A percentile compares a stretch with the other conserved stretches of the same genome.
Evolutionary conservation across 1,140 invertebrate species (phyloP).

Genomic region (Galendromus occidentalis): DNA sequence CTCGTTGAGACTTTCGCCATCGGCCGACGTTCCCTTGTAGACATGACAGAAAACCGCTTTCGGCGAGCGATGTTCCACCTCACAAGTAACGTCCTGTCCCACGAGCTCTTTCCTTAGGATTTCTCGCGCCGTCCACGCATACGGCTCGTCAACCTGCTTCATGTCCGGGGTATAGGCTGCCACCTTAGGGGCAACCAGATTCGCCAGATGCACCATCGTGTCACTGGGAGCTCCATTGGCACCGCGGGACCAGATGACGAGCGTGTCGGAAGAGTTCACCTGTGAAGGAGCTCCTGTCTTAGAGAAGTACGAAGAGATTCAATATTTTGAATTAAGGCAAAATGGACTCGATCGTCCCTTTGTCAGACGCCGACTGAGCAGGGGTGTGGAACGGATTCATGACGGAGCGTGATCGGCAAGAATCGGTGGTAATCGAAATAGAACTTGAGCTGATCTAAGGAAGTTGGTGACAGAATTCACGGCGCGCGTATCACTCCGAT

Average conservation of each 20-base stretch:
- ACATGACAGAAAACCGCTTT: not conserved
- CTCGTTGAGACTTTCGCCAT: not conserved
- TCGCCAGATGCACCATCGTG: not conserved
- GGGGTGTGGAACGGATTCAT: no score
- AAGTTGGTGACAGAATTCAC: no score
- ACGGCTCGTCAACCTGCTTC: not conserved
- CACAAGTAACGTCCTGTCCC: not conserved
- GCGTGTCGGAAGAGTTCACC: not conserved
- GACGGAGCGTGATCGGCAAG: no score
- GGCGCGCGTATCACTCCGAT: no score
- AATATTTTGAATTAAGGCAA: no score
- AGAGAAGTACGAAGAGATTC: no score
- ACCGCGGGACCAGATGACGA: not conserved
- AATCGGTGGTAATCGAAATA: no score
- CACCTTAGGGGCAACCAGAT: not conserved
- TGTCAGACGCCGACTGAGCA: no score
- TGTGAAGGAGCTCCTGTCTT: not conserved
- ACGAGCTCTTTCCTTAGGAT: not conserved
- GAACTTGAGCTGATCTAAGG: no score
- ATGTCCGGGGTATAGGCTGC: not conserved
- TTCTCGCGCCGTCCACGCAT: not conserved
- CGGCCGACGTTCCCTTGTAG: not conserved
- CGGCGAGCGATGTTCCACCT: not conserved
- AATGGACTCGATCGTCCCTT: no score
- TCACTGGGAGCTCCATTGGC: not conserved